Evolutionary conservation across 1,140 invertebrate species (phyloP), one percentile per base, ranked within the genome.

Genomic region (Papilio helenus): DNA sequence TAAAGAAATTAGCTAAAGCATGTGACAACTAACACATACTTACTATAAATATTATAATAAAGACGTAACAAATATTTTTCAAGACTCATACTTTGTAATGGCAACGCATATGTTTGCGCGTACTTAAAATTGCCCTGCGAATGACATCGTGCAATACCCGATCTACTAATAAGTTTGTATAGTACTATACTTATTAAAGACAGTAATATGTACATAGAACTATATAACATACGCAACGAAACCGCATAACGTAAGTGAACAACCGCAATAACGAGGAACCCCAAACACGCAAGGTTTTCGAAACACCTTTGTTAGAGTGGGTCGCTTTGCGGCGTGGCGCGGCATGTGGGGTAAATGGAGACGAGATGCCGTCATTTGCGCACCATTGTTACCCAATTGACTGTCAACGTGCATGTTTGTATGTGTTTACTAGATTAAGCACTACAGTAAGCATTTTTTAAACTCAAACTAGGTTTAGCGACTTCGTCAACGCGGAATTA

Each of bases 301-400:
- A 46, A 51, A 74, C 72, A 74, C 72, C 68, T 51, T 74, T 74
- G 51, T 74, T 23, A 74, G 72, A 73, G 44, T 74, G 44, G 72
- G 39, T 74, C 72, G 72, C 42, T 5, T 55, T 55, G 72, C 23
- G 20, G 5, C 42, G 42, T 44, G 42, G 18, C 72, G 72, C 72
- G 9, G 10, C 72, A 44, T 74, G 72, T 74, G 72, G 72, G 72
- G 72, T 49, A 74, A 74, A 44, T 44, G 42, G 44, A 26, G 39
- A 34, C 72, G 72, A 76, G 74, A 78, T 61, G 61, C 16, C 42
- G 78, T 65, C 49, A 72, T 79, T 55, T 79, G 78, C 16, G 46
- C 78, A 20, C 65, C 44, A 79, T 68, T 79, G 78, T 72, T 79
- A 72, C 65, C 26, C 65, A 79, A 79, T 72, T 72, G 44, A 72